phyloP scores from a whole-genome alignment of 2,888 invertebrate genomes.

The Drosophila robusta region DNA sequence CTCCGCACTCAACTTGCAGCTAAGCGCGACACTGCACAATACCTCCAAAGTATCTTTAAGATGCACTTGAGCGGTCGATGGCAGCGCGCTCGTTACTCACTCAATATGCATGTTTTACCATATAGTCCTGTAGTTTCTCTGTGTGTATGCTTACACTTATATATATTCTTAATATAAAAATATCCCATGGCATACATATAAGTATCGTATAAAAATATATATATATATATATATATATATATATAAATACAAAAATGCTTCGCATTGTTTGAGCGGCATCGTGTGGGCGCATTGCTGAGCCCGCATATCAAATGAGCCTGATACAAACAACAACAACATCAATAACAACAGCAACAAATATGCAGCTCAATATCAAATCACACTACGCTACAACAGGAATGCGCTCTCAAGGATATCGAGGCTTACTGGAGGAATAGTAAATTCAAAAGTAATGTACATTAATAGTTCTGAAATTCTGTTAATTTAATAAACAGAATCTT shows the following conservation, averaged over 20 bases:
- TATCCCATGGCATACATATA: constrained; percentile 38
- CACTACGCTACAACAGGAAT: constrained; percentile 50
- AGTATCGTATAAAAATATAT: background rate
- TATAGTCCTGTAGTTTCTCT: constrained; percentile 12
- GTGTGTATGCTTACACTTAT: constrained; percentile 18
- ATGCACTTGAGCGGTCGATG: constrained; percentile 80
- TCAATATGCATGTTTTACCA: constrained; percentile 51
- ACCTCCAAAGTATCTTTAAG: constrained; percentile 77
- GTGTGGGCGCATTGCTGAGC: constrained; percentile 74
- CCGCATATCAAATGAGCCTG: constrained; percentile 77
- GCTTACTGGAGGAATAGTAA: no score
- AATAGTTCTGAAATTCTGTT: no score
- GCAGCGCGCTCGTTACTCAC: constrained; percentile 64
- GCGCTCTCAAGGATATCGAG: constrained; percentile 6
- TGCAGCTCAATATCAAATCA: constrained; percentile 61
- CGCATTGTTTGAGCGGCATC: constrained; percentile 70
- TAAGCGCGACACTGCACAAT: constrained; percentile 58
- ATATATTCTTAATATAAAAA: constrained; percentile 38
- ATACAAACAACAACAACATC: constrained; percentile 21
- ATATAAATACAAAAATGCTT: constrained; percentile 57
- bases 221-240: background rate
- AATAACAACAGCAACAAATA: constrained; percentile 22
- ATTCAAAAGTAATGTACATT: no score
- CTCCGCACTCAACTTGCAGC: constrained; percentile 56
- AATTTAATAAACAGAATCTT: no score